Evolutionary conservation across 1,140 invertebrate genomes (phyloP).

Genomic region (Platyscapa corneri): DNA sequence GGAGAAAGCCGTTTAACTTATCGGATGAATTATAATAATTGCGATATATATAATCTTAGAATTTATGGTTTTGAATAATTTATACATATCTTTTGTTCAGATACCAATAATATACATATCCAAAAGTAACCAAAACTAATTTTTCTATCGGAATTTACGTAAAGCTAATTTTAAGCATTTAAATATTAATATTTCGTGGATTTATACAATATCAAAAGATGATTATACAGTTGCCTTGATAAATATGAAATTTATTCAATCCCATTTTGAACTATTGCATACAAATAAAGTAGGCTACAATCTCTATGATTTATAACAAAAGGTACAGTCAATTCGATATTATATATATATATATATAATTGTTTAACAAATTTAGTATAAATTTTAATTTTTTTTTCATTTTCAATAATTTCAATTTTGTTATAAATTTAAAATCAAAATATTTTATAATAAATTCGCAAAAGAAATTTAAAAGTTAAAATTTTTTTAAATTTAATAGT

Average conservation of each 20-base stretch:
- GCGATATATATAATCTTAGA: not conserved
- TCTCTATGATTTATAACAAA: conserved; percentile 4
- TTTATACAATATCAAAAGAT: not conserved
- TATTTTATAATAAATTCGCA: too few species aligned
- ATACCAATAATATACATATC: not conserved
- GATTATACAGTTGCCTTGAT: not conserved
- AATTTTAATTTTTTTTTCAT: too few species aligned
- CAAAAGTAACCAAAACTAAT: not conserved
- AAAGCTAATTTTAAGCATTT: not conserved
- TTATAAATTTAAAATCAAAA: too few species aligned
- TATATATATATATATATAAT: not conserved
- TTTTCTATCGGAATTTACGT: not conserved
- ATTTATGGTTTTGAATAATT: not conserved
- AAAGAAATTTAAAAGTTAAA: too few species aligned
- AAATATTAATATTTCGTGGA: not conserved
- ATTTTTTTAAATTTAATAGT: too few species aligned
- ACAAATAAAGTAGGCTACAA: not conserved
- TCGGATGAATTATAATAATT: not conserved
- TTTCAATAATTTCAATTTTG: too few species aligned
- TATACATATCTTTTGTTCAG: too few species aligned
- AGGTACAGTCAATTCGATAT: not conserved
- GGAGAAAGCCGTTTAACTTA: not conserved
- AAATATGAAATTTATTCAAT: not conserved
- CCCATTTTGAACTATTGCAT: not conserved
- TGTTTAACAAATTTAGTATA: too few species aligned